Evolutionary conservation across 1,140 invertebrate genomes (phyloP).

Genomic region (Macrocentrus cingulum): DNA sequence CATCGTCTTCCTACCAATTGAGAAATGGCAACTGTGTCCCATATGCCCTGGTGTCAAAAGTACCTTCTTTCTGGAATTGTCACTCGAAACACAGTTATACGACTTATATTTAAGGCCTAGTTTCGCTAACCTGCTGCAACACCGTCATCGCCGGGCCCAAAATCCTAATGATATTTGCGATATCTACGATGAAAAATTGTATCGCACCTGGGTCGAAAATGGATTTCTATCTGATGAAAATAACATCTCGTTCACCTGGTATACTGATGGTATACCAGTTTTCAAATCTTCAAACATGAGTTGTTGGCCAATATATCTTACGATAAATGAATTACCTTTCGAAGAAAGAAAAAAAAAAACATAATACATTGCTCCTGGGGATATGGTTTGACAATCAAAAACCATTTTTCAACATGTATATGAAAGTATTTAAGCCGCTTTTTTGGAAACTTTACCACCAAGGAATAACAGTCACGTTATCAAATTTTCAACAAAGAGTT

Average conservation of each 20-base stretch:
- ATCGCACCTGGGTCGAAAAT: slow-evolving; percentile 22
- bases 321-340: slow-evolving; percentile 43
- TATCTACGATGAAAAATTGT: slow-evolving; percentile 20
- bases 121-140: slow-evolving; percentile 17
- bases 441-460: slow-evolving; percentile 10
- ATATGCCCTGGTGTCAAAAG: background rate
- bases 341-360: slow-evolving; percentile 31
- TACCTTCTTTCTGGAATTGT: slow-evolving; percentile 11
- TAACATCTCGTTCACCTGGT: slow-evolving; percentile 36
- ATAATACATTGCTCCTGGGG: slow-evolving; percentile 33
- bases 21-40: background rate
- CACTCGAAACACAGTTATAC: background rate
- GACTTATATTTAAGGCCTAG: slow-evolving; percentile 17
- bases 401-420: slow-evolving; percentile 18
- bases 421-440: slow-evolving; percentile 13
- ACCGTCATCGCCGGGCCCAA: background rate
- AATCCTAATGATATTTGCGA: background rate
- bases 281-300: slow-evolving; percentile 44
- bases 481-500: too few species aligned
- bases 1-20: background rate
- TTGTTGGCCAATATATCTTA: slow-evolving; percentile 42
- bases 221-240: slow-evolving; percentile 32
- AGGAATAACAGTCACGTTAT: slow-evolving; percentile 3
- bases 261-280: slow-evolving; percentile 43
- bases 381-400: slow-evolving; percentile 26